Percentiles rank a stretch among this genome's conserved stretches.
phyloP scores from a whole-genome alignment of 1,140 invertebrate species.

The Dendroctonus valens region DNA sequence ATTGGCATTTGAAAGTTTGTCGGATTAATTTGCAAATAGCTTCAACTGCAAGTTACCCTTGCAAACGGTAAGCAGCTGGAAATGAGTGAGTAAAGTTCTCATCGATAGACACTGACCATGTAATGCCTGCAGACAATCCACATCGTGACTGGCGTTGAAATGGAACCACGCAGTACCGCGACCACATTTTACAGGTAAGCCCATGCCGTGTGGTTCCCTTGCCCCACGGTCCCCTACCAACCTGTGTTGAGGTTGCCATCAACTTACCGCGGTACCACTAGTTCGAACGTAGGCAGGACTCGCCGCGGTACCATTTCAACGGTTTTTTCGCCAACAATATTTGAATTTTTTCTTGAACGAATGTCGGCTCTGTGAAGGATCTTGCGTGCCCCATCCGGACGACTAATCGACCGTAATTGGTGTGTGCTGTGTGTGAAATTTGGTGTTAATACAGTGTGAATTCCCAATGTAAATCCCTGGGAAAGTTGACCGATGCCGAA shows the following conservation, averaged over 20 bases:
- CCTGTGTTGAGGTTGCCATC: conserved; percentile 31
- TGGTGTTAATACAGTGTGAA: conserved; percentile 5
- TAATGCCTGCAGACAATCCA: conserved; percentile 25
- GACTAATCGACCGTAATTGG: neutral
- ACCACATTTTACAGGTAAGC: conserved; percentile 35
- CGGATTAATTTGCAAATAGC: too few relatives aligned
- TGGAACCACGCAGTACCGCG: conserved; percentile 35
- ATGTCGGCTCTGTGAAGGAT: conserved; percentile 1
- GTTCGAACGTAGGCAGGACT: conserved; percentile 35
- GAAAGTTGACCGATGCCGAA: conserved; percentile 14
- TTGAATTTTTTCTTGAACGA: conserved; percentile 19
- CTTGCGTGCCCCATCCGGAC: too few relatives aligned
- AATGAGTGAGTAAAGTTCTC: too few relatives aligned
- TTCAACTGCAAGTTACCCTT: too few relatives aligned
- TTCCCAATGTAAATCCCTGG: conserved; percentile 4
- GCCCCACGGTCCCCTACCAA: conserved; percentile 26
- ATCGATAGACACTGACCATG: neutral
- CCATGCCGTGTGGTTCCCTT: conserved; percentile 16
- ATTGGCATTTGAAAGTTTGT: too few relatives aligned
- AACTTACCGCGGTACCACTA: conserved; percentile 28
- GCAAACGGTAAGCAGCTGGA: too few relatives aligned
- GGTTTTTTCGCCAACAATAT: conserved; percentile 31
- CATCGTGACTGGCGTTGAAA: conserved; percentile 36
- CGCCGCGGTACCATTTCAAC: conserved; percentile 29
- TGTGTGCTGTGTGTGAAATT: conserved; percentile 13